Evolutionary conservation across 2,113 vertebrate species (phyloP).

Genomic region (Pyxicephalus adspersus): DNA sequence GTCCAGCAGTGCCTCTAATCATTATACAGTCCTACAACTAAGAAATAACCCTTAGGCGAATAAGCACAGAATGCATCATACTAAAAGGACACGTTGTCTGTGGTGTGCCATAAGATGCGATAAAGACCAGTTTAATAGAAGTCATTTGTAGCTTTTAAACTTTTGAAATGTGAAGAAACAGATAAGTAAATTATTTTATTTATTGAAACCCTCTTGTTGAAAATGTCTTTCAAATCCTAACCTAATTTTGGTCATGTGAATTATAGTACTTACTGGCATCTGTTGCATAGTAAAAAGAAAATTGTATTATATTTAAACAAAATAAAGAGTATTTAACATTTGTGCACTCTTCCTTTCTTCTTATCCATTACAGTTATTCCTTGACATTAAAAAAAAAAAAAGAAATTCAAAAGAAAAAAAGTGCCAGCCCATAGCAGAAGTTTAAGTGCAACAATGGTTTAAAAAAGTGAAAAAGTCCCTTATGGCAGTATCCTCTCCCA

Average conservation of each 20-base stretch:
- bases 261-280: conserved; percentile 70
- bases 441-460: conserved; percentile 69
- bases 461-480: conserved; percentile 68
- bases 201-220: conserved; percentile 78
- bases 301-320: conserved; percentile 77
- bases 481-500: conserved; percentile 68
- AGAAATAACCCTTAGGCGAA: too few species aligned
- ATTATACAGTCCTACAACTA: too few species aligned
- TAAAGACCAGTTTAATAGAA: too few species aligned
- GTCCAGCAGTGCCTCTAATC: too few species aligned
- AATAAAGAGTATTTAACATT: conserved; percentile 81
- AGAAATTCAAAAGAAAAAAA: neutral
- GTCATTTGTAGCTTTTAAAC: too few species aligned
- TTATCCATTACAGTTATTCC: neutral
- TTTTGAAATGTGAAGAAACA: conserved; percentile 8
- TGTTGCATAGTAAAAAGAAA: conserved; percentile 78
- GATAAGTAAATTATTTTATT: conserved; percentile 83
- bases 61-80: too few species aligned
- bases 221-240: conserved; percentile 74
- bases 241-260: conserved; percentile 76
- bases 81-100: too few species aligned
- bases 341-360: conserved; percentile 6
- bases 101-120: too few species aligned
- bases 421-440: conserved; percentile 62
- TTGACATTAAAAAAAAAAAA: neutral